Evolutionary conservation across 2,797 vertebrate genomes (phyloP), one percentile per base, ranked within the genome.

Genomic region (Rhodeus uyekii): DNA sequence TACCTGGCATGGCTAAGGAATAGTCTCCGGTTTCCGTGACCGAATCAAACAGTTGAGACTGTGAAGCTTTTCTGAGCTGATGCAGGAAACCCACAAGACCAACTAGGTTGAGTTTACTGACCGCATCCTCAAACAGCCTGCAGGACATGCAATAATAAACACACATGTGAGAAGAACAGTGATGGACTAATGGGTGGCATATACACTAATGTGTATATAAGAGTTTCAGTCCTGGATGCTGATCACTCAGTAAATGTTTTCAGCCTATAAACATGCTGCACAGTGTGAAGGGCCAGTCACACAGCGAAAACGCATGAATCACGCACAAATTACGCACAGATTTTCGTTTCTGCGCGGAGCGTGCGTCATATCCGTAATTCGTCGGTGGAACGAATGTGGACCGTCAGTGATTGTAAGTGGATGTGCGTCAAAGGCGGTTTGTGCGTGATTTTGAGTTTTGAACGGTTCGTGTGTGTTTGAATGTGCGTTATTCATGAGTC

Each of bases 91-190:
- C 95, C 65, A 96, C 94, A 79, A 99, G 86, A 19, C 95, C 95
- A 0, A 92, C 92, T 84, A 99, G 92, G 91, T 99, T 99, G 90
- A 99, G 90, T 87, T 98, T 97, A 60, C 94, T 94, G 3, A 96
- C 93, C 12, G 97, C 96, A 53, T 98, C 97, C 90, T 99, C 98
- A 90, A 98, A 98, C 74, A 99, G 91, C 91, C 98, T 99, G 91
- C 13, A 50, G 34, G 44, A 75, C 44, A 22, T 27, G n/a, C n/a
- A 14, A 5, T 4, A 53, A 60, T n/a, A 53, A n/a, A n/a, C 22
- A 36, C 5, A 53, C 19, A 48, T 6, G 44, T 71, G 16, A 48
- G 10, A 71, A 27, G n/a, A 69, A 44, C 1, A 27, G 5, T 44
- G n/a, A 24, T 42, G n/a, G 7, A 38, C 61, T 34, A 38, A 65